These are phyloP conservation scores for Melanostoma mellinum DNA, from an alignment of 2,888 invertebrate species.

Conservation along the genomic window DNA sequence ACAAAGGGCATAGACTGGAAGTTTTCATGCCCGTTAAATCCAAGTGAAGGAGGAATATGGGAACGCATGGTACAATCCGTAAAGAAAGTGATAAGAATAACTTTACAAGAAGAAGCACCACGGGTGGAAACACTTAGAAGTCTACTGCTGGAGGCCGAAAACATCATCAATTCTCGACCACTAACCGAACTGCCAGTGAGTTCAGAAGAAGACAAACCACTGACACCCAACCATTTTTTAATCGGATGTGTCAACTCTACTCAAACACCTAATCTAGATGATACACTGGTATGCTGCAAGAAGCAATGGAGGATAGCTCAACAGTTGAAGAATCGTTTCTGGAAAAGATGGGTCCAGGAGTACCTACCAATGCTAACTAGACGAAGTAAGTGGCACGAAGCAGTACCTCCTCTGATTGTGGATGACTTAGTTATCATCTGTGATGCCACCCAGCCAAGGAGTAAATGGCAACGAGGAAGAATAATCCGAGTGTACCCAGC, in stretches of 20 bases:
- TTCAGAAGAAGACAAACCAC: too few relatives aligned
- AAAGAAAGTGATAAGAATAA: slow-evolving; percentile 34
- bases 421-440: too few relatives aligned
- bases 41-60: slow-evolving; percentile 69
- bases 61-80: slow-evolving; percentile 69
- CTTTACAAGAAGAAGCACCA: slow-evolving; percentile 53
- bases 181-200: too few relatives aligned
- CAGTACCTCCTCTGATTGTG: too few relatives aligned
- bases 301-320: slow-evolving; percentile 31
- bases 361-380: slow-evolving; percentile 15
- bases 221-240: too few relatives aligned
- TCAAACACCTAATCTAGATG: slow-evolving; percentile 18
- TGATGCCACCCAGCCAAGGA: too few relatives aligned
- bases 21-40: slow-evolving; percentile 39
- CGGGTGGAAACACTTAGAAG: slow-evolving; percentile 42
- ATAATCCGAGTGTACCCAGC: slow-evolving; percentile 21
- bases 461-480: slow-evolving; percentile 53
- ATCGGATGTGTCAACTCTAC: slow-evolving; percentile 39
- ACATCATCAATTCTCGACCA: too few relatives aligned
- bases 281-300: neutral
- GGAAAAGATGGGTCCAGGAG: neutral
- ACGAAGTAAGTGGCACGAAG: too few relatives aligned
- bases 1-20: slow-evolving; percentile 36
- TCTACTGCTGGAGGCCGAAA: neutral
- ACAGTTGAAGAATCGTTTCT: slow-evolving; percentile 22